Evolutionary conservation across 1,140 invertebrate genomes (phyloP).

Genomic region (Tigriopus japonicus): DNA sequence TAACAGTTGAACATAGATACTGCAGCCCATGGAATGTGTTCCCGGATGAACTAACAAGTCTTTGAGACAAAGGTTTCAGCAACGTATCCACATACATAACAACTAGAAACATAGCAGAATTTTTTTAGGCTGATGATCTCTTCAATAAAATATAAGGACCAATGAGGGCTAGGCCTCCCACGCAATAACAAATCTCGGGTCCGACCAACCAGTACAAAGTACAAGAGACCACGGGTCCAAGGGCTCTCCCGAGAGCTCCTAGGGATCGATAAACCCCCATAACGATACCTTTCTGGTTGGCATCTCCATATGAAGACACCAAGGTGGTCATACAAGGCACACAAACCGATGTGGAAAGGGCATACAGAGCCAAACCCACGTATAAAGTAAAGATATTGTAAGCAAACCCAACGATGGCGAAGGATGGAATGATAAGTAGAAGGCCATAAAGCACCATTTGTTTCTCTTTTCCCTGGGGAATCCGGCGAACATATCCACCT

Average conservation of each 20-base stretch:
- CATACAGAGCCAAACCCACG: slow-evolving; percentile 63
- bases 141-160: slow-evolving; percentile 19
- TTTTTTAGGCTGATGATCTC: slow-evolving; percentile 31
- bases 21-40: too few relatives aligned
- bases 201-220: slow-evolving; percentile 22
- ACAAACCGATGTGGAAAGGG: slow-evolving; percentile 81
- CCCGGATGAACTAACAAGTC: too few relatives aligned
- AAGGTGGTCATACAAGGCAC: slow-evolving; percentile 82
- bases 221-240: slow-evolving; percentile 72
- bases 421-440: slow-evolving; percentile 67
- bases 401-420: slow-evolving; percentile 60
- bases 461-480: slow-evolving; percentile 53
- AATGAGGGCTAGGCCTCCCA: slow-evolving; percentile 20
- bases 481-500: slow-evolving; percentile 61
- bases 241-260: slow-evolving; percentile 73
- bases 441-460: slow-evolving; percentile 54
- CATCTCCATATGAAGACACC: slow-evolving; percentile 57
- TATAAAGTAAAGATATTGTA: slow-evolving; percentile 40
- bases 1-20: too few relatives aligned
- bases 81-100: too few relatives aligned
- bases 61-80: too few relatives aligned
- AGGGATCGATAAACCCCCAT: slow-evolving; percentile 84
- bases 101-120: too few relatives aligned
- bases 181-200: slow-evolving; percentile 19
- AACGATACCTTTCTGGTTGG: slow-evolving; percentile 71